Conservation (phyloP, 2,797 vertebrate genomes). For the Tympanoctomys barrerae region DNA sequence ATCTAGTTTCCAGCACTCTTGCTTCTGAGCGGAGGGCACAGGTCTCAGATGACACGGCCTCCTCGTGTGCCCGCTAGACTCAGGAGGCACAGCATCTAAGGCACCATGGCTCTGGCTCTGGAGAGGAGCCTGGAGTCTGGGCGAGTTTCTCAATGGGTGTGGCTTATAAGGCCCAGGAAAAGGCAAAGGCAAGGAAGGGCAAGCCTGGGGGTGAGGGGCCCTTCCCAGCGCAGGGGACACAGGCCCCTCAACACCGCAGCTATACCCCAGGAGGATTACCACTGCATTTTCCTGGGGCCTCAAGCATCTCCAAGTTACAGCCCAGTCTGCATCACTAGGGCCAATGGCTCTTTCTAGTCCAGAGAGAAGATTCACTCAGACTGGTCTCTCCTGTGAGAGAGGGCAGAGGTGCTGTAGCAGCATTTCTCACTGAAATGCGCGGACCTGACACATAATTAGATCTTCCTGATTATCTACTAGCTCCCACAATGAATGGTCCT, state of each 20-base stretch:
- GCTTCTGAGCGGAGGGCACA: not conserved
- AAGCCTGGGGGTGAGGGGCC: not conserved
- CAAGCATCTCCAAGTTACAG: not conserved
- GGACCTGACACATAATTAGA: not conserved
- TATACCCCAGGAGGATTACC: not conserved
- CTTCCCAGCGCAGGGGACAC: not conserved
- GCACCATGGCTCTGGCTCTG: not conserved
- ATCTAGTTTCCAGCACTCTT: not conserved
- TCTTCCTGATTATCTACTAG: not conserved
- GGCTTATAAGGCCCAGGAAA: rapidly evolving
- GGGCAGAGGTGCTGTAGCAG: not conserved
- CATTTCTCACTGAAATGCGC: not conserved
- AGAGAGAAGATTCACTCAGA: not conserved
- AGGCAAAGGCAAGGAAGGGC: not conserved
- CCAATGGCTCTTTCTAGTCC: not conserved
- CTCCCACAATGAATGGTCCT: not conserved
- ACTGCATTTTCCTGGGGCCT: not conserved
- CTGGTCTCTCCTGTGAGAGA: not conserved
- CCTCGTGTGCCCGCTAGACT: not conserved
- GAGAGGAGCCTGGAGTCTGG: not conserved
- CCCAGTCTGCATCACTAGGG: not conserved
- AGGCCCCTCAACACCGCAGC: not conserved
- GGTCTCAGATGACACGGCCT: not conserved
- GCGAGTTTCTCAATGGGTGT: not conserved
- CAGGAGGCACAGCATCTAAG: not conserved